These are phyloP conservation scores for Callimorpha dominula DNA, from an alignment of 2,888 invertebrate species.

Conservation along the genomic window DNA sequence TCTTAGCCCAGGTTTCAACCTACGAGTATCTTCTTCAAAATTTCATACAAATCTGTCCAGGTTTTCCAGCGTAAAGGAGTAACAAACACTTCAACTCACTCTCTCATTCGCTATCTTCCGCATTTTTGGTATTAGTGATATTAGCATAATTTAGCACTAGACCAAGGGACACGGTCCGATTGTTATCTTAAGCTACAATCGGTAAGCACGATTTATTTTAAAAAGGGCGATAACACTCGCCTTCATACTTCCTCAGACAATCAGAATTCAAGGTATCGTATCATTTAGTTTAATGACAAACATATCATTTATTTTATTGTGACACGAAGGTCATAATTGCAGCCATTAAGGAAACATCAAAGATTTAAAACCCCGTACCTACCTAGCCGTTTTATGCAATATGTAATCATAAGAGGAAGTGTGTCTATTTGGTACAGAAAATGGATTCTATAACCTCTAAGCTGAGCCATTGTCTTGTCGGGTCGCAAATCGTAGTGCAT, in stretches of 20 bases:
- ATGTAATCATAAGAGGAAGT: neutral
- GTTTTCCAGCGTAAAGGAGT: too few relatives aligned
- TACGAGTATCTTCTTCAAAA: too few relatives aligned
- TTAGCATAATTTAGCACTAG: too few relatives aligned
- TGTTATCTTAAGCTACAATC: neutral
- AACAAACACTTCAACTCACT: too few relatives aligned
- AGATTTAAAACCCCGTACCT: neutral
- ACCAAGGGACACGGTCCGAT: too few relatives aligned
- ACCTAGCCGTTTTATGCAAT: neutral
- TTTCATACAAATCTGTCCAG: too few relatives aligned
- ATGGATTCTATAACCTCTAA: neutral
- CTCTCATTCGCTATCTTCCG: too few relatives aligned
- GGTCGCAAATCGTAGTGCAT: neutral
- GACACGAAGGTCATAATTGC: constrained; percentile 1
- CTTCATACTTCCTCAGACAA: constrained; percentile 28
- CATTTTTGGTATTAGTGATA: too few relatives aligned
- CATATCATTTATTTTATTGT: constrained; percentile 4
- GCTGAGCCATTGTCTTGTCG: neutral
- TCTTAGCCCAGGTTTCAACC: too few relatives aligned
- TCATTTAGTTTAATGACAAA: constrained; percentile 7
- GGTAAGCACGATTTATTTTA: neutral
- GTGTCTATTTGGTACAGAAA: neutral
- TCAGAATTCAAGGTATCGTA: constrained; percentile 27
- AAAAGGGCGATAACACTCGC: constrained; percentile 24
- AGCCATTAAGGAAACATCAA: constrained; percentile 10